Conservation (phyloP, 2,113 vertebrate species). For the Eudyptes chrysolophus region DNA sequence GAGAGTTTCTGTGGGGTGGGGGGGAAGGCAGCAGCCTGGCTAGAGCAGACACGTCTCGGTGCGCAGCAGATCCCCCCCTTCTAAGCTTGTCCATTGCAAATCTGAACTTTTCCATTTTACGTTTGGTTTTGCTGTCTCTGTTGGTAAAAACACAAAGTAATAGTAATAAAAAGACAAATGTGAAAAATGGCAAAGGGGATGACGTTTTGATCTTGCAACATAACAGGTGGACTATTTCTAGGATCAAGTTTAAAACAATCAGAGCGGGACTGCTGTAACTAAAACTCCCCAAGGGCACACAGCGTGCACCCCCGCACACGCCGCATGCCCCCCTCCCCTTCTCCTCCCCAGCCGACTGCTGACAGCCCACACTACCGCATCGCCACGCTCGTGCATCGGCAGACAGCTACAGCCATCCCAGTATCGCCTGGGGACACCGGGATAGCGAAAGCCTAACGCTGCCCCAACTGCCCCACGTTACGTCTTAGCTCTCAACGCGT, state of each 20-base stretch:
- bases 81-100: not conserved
- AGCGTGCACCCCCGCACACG: rapidly evolving
- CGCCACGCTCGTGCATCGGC: not conserved
- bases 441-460: not conserved
- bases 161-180: not conserved
- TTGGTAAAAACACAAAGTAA: not conserved
- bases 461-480: conserved; percentile 6
- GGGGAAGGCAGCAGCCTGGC: not conserved
- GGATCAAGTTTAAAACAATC: not conserved
- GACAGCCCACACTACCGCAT: not conserved
- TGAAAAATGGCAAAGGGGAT: not conserved
- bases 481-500: not conserved
- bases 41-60: not conserved
- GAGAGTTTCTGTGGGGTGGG: conserved; percentile 16
- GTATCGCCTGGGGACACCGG: not conserved
- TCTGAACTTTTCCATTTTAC: not conserved
- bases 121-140: conserved; percentile 46
- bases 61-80: not conserved
- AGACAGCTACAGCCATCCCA: conserved; percentile 41
- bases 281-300: not conserved
- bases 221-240: not conserved
- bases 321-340: not conserved
- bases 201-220: not conserved
- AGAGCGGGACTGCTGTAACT: conserved; percentile 17
- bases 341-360: not conserved